phyloP scores from a whole-genome alignment of 2,888 invertebrate species.

The Arge pagana region DNA sequence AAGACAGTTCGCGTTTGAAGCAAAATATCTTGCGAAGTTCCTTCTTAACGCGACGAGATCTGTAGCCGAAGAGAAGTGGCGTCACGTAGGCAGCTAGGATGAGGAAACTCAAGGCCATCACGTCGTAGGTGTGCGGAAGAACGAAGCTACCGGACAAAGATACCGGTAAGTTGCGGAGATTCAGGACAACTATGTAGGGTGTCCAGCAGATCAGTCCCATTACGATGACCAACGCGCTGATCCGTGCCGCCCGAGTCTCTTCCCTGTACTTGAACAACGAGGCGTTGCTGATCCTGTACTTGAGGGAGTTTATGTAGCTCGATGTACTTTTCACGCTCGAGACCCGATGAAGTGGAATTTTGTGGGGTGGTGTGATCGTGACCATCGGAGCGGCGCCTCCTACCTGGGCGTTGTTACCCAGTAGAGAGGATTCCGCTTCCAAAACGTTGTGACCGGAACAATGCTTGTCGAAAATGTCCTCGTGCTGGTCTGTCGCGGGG shows the following conservation, averaged over 20 bases:
- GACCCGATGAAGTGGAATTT: slow-evolving; percentile 55
- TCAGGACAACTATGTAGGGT: slow-evolving; percentile 58
- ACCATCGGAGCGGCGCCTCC: slow-evolving; percentile 58
- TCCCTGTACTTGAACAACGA: slow-evolving; percentile 84
- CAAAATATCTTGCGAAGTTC: slow-evolving; percentile 63
- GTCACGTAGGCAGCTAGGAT: slow-evolving; percentile 70
- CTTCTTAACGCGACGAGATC: slow-evolving; percentile 69
- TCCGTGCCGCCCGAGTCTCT: slow-evolving; percentile 86
- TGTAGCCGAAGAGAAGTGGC: slow-evolving; percentile 77
- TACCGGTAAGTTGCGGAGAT: slow-evolving; percentile 58
- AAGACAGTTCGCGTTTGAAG: slow-evolving; percentile 50
- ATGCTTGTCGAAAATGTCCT: not conserved
- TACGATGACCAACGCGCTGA: slow-evolving; percentile 78
- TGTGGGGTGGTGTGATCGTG: slow-evolving; percentile 58
- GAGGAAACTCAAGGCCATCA: slow-evolving; percentile 53
- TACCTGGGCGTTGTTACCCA: not conserved
- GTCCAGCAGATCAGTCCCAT: slow-evolving; percentile 68
- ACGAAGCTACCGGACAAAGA: slow-evolving; percentile 31
- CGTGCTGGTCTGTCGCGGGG: not conserved
- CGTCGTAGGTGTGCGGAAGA: slow-evolving; percentile 48
- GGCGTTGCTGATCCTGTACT: slow-evolving; percentile 82
- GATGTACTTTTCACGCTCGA: slow-evolving; percentile 60
- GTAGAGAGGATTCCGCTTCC: slow-evolving; percentile 1
- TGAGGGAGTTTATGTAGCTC: slow-evolving; percentile 74
- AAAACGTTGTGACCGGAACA: not conserved